Conservation (phyloP, 2,888 invertebrate species). For the Phania funesta region DNA sequence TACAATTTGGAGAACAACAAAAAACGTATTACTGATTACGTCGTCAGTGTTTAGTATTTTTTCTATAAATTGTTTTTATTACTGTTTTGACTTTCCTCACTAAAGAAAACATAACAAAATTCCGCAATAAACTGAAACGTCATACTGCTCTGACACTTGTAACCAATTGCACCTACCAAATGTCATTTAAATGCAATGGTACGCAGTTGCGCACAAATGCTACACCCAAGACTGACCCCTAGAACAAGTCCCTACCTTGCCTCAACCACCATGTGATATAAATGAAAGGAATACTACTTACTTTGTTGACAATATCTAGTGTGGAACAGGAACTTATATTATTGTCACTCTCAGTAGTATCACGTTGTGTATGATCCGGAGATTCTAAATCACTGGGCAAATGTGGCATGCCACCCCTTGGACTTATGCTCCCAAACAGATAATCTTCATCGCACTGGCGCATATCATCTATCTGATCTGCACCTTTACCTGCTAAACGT, state of each 20-base stretch:
- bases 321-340: slow-evolving; percentile 80
- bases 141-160: slow-evolving; percentile 51
- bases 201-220: slow-evolving; percentile 61
- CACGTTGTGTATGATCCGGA: slow-evolving; percentile 76
- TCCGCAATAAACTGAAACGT: slow-evolving; percentile 57
- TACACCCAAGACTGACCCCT: slow-evolving; percentile 35
- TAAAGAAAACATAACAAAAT: slow-evolving; percentile 56
- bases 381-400: slow-evolving; percentile 71
- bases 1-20: background rate
- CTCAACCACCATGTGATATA: background rate
- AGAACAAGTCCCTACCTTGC: slow-evolving; percentile 1
- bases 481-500: slow-evolving; percentile 44
- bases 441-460: slow-evolving; percentile 72
- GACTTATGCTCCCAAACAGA: slow-evolving; percentile 78
- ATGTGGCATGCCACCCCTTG: slow-evolving; percentile 71
- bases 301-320: slow-evolving; percentile 79
- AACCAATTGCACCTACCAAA: slow-evolving; percentile 52
- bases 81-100: slow-evolving; percentile 49
- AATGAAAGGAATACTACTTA: slow-evolving; percentile 67
- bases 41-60: slow-evolving; percentile 52
- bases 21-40: slow-evolving; percentile 50
- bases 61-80: slow-evolving; percentile 55
- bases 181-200: slow-evolving; percentile 51
- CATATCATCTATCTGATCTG: slow-evolving; percentile 66
- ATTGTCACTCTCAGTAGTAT: slow-evolving; percentile 79